Conservation (phyloP, 2,888 invertebrate species). For the Cheilosia vernalis region DNA sequence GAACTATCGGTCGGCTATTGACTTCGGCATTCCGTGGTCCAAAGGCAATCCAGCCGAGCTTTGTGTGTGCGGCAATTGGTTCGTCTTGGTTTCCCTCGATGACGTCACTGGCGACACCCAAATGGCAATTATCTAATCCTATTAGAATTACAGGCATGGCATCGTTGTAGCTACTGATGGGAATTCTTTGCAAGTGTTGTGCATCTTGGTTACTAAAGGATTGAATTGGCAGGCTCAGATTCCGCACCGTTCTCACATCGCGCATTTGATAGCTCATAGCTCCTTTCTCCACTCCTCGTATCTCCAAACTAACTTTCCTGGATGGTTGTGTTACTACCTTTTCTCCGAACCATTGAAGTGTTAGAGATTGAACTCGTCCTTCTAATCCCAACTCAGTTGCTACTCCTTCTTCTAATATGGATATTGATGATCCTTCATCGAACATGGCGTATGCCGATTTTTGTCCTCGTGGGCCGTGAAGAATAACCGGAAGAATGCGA, state of each 20-base stretch:
- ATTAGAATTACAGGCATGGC: conserved; percentile 13
- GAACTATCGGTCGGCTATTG: conserved; percentile 7
- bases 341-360: conserved; percentile 68
- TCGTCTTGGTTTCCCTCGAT: not conserved
- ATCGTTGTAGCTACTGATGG: not conserved
- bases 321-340: conserved; percentile 45
- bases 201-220: conserved; percentile 6
- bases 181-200: not conserved
- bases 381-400: conserved; percentile 50
- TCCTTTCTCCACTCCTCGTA: conserved; percentile 3
- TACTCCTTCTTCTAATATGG: conserved; percentile 43
- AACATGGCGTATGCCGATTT: conserved; percentile 43
- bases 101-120: not conserved
- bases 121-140: conserved; percentile 25
- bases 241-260: conserved; percentile 52
- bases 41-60: conserved; percentile 52
- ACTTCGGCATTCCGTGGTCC: conserved; percentile 28
- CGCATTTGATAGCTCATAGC: conserved; percentile 30
- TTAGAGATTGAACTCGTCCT: conserved; percentile 53
- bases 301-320: not conserved
- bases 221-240: conserved; percentile 23
- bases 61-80: conserved; percentile 23
- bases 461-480: not conserved
- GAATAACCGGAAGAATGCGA: conserved; percentile 22
- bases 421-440: conserved; percentile 67